Conservation (phyloP, 2,113 vertebrate species). For the Peromyscus maniculatus region DNA sequence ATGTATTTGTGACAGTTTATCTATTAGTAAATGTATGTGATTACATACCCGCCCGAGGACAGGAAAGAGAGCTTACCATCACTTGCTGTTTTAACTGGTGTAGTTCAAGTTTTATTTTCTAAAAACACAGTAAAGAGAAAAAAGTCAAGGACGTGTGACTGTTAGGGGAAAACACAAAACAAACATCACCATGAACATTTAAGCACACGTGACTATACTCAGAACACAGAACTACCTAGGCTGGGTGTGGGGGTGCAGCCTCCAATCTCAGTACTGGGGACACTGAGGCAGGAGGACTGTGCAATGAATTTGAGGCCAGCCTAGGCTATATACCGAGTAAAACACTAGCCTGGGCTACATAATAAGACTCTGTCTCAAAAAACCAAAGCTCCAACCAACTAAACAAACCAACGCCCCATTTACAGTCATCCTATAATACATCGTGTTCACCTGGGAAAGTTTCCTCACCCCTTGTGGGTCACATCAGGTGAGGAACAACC, state of each 20-base stretch:
- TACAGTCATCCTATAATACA: accelerated
- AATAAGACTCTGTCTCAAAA: background rate
- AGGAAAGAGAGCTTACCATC: constrained; percentile 88
- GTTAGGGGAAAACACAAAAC: constrained; percentile 15
- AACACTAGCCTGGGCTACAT: background rate
- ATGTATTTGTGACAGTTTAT: background rate
- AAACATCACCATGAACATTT: background rate
- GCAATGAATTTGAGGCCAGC: background rate
- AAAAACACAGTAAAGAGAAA: constrained; percentile 73
- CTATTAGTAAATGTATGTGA: background rate
- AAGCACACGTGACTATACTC: accelerated
- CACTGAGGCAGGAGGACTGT: background rate
- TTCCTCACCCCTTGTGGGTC: background rate
- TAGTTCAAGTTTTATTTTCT: constrained; percentile 97
- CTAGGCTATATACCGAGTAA: background rate
- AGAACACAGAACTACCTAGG: background rate
- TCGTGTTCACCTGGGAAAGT: background rate
- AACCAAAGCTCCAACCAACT: background rate
- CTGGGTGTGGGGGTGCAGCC: background rate
- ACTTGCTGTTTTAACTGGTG: constrained; percentile 93
- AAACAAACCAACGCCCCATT: background rate
- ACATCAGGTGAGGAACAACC: background rate
- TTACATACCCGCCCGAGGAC: background rate
- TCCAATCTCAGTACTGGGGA: background rate
- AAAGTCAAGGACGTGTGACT: background rate